These are phyloP conservation scores for Psephotus haematonotus DNA, from an alignment of 2,113 vertebrate species.

Conservation along the genomic window DNA sequence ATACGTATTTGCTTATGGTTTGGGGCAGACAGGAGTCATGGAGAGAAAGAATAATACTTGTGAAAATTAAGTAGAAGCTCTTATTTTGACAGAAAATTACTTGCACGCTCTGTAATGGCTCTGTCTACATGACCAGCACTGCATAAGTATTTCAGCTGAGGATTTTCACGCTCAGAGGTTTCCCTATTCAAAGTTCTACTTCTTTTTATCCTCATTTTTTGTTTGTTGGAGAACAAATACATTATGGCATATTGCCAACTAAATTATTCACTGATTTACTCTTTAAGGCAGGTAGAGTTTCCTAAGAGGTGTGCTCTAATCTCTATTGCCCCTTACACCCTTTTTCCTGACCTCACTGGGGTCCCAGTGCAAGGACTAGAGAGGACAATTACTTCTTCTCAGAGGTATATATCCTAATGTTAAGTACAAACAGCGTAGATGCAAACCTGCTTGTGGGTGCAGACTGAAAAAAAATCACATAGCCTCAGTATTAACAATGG, in stretches of 20 bases:
- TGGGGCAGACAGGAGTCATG: not conserved
- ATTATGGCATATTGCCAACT: not conserved
- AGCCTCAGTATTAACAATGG: not conserved
- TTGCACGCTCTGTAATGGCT: not conserved
- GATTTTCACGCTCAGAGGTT: not conserved
- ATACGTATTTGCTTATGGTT: not conserved
- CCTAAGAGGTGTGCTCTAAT: not conserved
- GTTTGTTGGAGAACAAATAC: not conserved
- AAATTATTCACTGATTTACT: not conserved
- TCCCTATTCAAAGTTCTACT: not conserved
- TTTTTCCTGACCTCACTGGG: not conserved
- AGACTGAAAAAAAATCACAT: not conserved
- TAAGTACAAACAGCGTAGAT: not conserved
- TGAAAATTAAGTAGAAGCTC: constrained; percentile 17
- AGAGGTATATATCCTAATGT: not conserved
- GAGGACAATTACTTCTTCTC: not conserved
- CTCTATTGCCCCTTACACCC: not conserved
- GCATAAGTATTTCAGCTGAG: not conserved
- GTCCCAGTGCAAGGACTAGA: not conserved
- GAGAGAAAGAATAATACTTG: not conserved
- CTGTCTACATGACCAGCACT: not conserved
- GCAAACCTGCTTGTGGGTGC: not conserved
- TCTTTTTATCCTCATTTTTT: not conserved
- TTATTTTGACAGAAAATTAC: not conserved
- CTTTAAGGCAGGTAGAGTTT: not conserved